phyloP scores from a whole-genome alignment of 2,797 vertebrate genomes.

The Sylvilagus floridanus region DNA sequence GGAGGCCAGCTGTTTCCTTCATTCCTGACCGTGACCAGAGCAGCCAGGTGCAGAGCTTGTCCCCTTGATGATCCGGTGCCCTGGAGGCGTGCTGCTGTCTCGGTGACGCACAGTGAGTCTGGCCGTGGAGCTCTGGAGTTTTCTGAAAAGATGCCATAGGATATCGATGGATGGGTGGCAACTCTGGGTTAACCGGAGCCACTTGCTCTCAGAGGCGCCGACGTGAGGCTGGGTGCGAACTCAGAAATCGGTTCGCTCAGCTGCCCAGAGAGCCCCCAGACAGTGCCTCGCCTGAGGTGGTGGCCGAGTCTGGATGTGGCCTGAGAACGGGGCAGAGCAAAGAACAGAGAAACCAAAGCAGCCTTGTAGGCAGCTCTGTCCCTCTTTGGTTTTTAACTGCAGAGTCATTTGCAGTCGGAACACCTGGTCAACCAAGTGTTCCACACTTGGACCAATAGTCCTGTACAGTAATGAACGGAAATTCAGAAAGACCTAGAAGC shows the following conservation, averaged over 20 bases:
- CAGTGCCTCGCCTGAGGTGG: neutral
- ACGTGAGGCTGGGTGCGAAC: neutral
- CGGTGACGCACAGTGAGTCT: neutral
- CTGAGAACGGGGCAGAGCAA: neutral
- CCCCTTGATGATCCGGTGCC: neutral
- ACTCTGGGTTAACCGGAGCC: neutral
- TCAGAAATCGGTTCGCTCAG: neutral
- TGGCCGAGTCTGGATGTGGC: neutral
- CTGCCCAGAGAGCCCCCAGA: neutral
- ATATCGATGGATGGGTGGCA: too few relatives aligned
- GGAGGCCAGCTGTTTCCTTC: neutral
- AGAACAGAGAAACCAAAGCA: neutral
- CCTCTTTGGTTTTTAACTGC: neutral
- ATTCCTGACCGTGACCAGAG: rapidly evolving
- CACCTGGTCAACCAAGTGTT: neutral
- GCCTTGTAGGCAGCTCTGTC: neutral
- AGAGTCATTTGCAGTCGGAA: slow-evolving; percentile 12
- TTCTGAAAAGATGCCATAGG: neutral
- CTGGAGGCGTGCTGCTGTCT: neutral
- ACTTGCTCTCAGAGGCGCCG: neutral
- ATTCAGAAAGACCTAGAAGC: slow-evolving; percentile 3
- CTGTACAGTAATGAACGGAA: neutral
- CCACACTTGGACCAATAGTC: neutral
- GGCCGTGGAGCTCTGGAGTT: neutral
- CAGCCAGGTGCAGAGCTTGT: neutral